phyloP scores from a whole-genome alignment of 2,113 vertebrate genomes.

The Pseudopipra pipra region DNA sequence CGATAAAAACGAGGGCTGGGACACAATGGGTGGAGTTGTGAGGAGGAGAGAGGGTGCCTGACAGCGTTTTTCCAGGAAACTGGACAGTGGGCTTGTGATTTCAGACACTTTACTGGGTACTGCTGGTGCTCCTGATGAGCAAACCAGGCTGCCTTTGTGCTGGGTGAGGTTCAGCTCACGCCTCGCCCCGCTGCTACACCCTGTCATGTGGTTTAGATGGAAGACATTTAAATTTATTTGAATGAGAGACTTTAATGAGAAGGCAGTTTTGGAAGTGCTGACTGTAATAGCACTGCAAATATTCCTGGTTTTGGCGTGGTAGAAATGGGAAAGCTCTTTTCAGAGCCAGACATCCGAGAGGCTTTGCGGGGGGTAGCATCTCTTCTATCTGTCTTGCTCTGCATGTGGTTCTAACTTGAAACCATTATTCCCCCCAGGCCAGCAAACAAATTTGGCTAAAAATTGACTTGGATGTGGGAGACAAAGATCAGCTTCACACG shows the following conservation, averaged over 20 bases:
- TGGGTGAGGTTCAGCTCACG: background rate
- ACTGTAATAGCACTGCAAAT: background rate
- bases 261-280: background rate
- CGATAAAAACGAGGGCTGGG: background rate
- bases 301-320: background rate
- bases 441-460: conserved; percentile 14
- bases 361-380: background rate
- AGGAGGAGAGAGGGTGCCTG: background rate
- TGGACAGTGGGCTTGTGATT: background rate
- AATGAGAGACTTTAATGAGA: background rate
- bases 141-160: background rate
- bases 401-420: conserved; percentile 2
- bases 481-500: background rate
- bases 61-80: conserved; percentile 28
- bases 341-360: conserved; percentile 36
- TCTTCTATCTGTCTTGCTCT: background rate
- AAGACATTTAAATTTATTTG: background rate
- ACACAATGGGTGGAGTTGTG: background rate
- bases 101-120: background rate
- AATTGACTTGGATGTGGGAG: background rate
- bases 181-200: background rate
- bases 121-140: background rate
- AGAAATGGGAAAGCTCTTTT: conserved; percentile 17
- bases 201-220: background rate
- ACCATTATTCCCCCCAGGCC: background rate